Evolutionary conservation across 2,888 invertebrate genomes (phyloP).

Genomic region (Rhamphomyia laevipes): DNA sequence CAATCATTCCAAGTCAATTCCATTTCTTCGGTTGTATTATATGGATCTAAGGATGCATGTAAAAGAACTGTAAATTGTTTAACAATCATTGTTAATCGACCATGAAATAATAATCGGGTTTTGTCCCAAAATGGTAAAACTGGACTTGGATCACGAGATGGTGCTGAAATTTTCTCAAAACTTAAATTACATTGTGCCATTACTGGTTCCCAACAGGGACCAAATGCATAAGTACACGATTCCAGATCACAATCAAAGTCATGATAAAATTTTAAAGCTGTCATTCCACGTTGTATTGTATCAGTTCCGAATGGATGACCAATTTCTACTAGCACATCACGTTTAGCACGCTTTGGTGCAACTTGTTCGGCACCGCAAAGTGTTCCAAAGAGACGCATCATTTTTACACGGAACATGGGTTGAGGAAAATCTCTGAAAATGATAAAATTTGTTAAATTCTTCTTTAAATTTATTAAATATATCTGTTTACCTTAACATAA

Average conservation of each 20-base stretch:
- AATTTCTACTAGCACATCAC: constrained; percentile 47
- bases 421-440: constrained; percentile 81
- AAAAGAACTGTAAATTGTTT: constrained; percentile 80
- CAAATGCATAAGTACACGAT: constrained; percentile 85
- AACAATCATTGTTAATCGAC: constrained; percentile 78
- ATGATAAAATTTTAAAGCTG: constrained; percentile 93
- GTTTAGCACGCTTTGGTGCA: constrained; percentile 50
- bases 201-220: constrained; percentile 97
- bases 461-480: background rate
- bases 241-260: constrained; percentile 91
- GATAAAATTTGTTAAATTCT: background rate
- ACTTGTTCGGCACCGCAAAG: constrained; percentile 82
- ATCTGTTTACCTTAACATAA: constrained; percentile 48
- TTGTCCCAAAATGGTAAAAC: constrained; percentile 97
- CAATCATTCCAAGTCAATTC: constrained; percentile 92
- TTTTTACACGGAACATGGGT: constrained; percentile 73
- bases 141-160: constrained; percentile 85
- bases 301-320: constrained; percentile 76
- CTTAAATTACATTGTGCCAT: constrained; percentile 44
- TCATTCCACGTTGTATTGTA: constrained; percentile 82
- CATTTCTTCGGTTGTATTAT: constrained; percentile 98
- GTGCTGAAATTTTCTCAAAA: constrained; percentile 77
- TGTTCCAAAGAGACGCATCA: constrained; percentile 79
- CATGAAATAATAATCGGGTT: constrained; percentile 82
- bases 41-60: constrained; percentile 94